These are phyloP conservation scores for Temnothorax nylanderi DNA, from an alignment of 1,140 invertebrate genomes.

Conservation along the genomic window DNA sequence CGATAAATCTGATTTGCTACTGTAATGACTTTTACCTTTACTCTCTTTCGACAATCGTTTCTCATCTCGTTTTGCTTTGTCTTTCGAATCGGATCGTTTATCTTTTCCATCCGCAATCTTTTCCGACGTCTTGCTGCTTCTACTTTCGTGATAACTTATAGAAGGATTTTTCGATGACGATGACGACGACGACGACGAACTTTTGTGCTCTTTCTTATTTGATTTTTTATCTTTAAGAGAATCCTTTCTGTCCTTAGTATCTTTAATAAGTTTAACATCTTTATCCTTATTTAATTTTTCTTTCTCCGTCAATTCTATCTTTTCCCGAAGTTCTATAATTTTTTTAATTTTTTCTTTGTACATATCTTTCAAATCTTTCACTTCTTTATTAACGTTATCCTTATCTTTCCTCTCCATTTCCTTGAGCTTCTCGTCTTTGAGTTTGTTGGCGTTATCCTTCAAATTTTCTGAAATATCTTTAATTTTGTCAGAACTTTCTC, in stretches of 20 bases:
- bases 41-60: conserved; percentile 75
- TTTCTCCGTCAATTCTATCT: conserved; percentile 84
- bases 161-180: conserved; percentile 72
- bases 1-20: conserved; percentile 58
- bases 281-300: conserved; percentile 81
- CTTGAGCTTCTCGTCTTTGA: conserved; percentile 73
- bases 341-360: conserved; percentile 85
- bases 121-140: conserved; percentile 67
- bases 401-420: conserved; percentile 77
- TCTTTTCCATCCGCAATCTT: conserved; percentile 73
- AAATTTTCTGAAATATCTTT: conserved; percentile 62
- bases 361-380: conserved; percentile 83
- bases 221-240: conserved; percentile 77
- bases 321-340: conserved; percentile 83
- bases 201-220: conserved; percentile 78
- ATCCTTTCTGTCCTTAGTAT: conserved; percentile 78
- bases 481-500: conserved; percentile 66
- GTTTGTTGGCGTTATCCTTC: conserved; percentile 63
- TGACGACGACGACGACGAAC: conserved; percentile 68
- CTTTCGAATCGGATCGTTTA: conserved; percentile 81
- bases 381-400: conserved; percentile 75
- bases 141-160: conserved; percentile 68
- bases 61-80: conserved; percentile 82
- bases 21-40: conserved; percentile 68
- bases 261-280: conserved; percentile 71